phyloP scores from a whole-genome alignment of 2,113 vertebrate species.

The Etia nguti region DNA sequence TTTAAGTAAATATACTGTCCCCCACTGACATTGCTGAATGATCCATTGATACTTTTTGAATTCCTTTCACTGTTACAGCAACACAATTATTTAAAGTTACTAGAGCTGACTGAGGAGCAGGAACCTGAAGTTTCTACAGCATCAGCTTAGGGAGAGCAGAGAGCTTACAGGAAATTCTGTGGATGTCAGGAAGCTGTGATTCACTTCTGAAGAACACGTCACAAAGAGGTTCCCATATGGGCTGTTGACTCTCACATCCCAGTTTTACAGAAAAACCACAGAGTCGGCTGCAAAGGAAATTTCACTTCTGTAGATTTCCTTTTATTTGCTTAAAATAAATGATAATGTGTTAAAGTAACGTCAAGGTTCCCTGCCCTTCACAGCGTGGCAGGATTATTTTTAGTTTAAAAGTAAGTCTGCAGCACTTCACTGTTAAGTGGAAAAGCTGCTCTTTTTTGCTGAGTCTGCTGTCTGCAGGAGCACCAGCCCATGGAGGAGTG shows the following conservation, averaged over 20 bases:
- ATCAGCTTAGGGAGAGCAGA: background rate
- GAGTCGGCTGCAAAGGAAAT: background rate
- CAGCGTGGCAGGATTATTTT: background rate
- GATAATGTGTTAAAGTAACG: rapidly evolving
- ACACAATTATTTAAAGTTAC: background rate
- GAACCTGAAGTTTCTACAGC: no score
- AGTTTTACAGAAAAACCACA: background rate
- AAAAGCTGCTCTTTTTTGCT: background rate
- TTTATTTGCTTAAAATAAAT: background rate
- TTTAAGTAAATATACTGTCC: background rate
- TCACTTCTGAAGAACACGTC: rapidly evolving
- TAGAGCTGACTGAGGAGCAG: rapidly evolving
- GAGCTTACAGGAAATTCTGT: background rate
- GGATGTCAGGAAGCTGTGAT: background rate
- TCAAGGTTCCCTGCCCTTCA: background rate
- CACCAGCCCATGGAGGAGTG: background rate
- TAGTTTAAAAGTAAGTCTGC: background rate
- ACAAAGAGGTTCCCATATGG: background rate
- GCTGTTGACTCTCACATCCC: background rate
- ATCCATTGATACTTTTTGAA: background rate
- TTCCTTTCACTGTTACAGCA: background rate
- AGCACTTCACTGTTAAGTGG: background rate
- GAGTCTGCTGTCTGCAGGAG: background rate
- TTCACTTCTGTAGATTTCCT: background rate
- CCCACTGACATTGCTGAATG: background rate